phyloP scores from a whole-genome alignment of 2,113 vertebrate species.

The Fregata magnificens region DNA sequence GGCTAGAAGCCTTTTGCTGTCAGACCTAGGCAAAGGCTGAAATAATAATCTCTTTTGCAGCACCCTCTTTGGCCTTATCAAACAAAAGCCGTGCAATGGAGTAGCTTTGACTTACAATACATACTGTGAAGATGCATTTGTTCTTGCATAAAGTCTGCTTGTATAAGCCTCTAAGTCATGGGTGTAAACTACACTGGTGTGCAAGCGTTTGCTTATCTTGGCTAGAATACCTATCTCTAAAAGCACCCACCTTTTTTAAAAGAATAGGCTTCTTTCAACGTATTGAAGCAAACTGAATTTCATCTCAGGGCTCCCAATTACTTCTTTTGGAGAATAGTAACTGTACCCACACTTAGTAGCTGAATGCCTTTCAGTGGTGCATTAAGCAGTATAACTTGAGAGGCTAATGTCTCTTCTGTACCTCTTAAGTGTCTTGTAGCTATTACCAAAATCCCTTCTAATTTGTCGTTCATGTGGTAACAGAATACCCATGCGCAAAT shows the following conservation, averaged over 20 bases:
- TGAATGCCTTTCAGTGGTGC: neutral
- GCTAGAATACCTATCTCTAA: neutral
- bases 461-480: neutral
- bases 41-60: neutral
- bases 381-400: slow-evolving; percentile 1
- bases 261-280: neutral
- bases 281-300: neutral
- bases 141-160: neutral
- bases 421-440: neutral
- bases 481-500: neutral
- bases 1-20: neutral
- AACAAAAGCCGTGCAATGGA: neutral
- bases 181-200: neutral
- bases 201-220: neutral
- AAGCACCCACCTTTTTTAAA: neutral
- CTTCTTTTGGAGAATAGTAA: neutral
- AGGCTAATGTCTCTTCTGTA: neutral
- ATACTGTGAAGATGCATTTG: neutral
- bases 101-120: neutral
- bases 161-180: neutral
- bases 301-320: neutral
- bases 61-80: neutral
- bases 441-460: neutral
- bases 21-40: neutral
- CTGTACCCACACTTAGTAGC: neutral